Evolutionary conservation across 2,113 vertebrate genomes (phyloP).

Genomic region (Antechinus stuartii): DNA sequence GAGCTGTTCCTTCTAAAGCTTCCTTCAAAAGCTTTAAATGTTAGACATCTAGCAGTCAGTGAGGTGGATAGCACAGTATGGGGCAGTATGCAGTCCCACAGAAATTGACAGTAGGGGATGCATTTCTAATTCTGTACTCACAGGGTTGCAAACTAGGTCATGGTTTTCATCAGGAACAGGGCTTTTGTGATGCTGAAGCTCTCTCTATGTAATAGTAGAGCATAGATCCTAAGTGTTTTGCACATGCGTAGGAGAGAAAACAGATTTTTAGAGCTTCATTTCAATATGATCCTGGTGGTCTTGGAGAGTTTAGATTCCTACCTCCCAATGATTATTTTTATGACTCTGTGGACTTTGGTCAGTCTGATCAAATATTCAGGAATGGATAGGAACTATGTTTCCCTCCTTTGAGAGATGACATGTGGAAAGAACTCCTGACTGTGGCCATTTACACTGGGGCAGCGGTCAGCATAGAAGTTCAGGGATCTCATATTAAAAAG

Average conservation of each 20-base stretch:
- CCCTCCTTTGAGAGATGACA: no score
- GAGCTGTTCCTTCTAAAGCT: neutral
- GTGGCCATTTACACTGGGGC: no score
- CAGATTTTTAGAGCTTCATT: neutral
- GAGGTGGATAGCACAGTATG: neutral
- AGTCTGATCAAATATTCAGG: neutral
- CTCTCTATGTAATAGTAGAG: neutral
- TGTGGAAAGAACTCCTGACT: no score
- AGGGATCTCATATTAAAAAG: no score
- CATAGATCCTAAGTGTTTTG: neutral
- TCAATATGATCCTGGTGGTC: neutral
- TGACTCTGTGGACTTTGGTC: neutral
- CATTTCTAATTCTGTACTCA: neutral
- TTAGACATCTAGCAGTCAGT: neutral
- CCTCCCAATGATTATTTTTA: neutral
- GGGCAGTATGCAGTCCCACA: neutral
- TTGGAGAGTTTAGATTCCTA: neutral
- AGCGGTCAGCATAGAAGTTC: no score
- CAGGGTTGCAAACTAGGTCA: neutral
- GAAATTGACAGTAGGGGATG: neutral
- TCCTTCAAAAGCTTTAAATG: neutral
- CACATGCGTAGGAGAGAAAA: neutral
- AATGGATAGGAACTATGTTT: no score
- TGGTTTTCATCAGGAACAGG: neutral
- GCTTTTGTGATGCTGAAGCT: neutral